phyloP scores from a whole-genome alignment of 2,888 invertebrate genomes.

The Unio delphinus region DNA sequence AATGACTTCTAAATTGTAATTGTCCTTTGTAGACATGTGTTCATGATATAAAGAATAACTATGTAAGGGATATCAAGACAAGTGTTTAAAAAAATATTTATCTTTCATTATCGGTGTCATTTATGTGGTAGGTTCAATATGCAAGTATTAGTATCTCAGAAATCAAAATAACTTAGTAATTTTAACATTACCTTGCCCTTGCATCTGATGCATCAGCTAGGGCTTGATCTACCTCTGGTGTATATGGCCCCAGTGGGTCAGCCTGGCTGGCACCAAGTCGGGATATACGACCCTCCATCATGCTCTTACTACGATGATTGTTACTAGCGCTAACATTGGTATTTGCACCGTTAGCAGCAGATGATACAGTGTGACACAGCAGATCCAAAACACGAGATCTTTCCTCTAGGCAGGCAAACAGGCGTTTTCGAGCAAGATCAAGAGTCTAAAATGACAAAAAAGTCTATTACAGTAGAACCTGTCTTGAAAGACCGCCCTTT shows the following conservation, averaged over 20 bases:
- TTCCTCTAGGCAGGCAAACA: constrained; percentile 66
- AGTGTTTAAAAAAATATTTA: no score
- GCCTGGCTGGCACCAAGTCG: constrained; percentile 38
- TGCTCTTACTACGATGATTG: constrained; percentile 24
- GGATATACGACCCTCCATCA: constrained; percentile 41
- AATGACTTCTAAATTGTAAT: no score
- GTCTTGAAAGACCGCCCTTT: no score
- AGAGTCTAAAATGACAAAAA: constrained; percentile 45
- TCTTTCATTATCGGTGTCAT: no score
- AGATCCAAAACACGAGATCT: constrained; percentile 68
- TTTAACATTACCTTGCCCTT: constrained; percentile 19
- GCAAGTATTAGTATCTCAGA: no score
- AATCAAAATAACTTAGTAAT: no score
- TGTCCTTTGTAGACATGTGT: no score
- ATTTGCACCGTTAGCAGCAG: constrained; percentile 33
- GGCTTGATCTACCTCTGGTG: constrained; percentile 65
- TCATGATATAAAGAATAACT: no score
- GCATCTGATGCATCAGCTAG: constrained; percentile 65
- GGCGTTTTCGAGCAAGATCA: constrained; percentile 62
- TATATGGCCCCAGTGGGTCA: constrained; percentile 68
- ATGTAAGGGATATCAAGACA: no score
- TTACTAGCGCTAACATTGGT: constrained; percentile 16
- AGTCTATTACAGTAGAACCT: not conserved
- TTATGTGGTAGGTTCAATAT: no score
- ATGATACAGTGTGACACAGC: constrained; percentile 64